These are phyloP conservation scores for Caenorhabditis wallacei DNA, from an alignment of 2,888 invertebrate genomes.

Conservation along the genomic window DNA sequence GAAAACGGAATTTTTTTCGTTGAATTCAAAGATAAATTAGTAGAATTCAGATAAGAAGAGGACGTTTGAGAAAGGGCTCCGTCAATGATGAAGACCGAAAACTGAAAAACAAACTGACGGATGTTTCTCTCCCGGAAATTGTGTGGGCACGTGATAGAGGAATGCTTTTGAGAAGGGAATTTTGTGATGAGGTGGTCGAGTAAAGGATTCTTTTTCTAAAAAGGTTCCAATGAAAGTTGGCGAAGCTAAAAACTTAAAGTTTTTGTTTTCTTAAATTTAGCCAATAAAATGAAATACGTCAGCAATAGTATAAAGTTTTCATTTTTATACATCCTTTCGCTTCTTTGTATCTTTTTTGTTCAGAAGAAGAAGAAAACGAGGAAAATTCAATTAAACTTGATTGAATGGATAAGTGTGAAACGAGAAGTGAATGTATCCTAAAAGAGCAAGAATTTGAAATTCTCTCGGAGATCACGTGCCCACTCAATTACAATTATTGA, in stretches of 20 bases:
- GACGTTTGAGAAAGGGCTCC: constrained; percentile 19
- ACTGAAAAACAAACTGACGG: constrained; percentile 38
- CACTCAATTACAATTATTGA: neutral
- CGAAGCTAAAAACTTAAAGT: neutral
- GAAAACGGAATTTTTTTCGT: neutral
- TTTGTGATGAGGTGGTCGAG: neutral
- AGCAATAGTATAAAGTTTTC: neutral
- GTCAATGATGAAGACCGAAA: constrained; percentile 17
- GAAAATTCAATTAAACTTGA: constrained; percentile 21
- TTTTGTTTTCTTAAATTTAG: constrained; percentile 2
- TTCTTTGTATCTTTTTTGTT: neutral
- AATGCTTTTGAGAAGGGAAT: neutral
- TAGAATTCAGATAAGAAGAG: neutral
- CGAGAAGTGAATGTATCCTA: neutral
- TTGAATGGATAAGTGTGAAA: constrained; percentile 25
- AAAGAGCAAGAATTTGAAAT: neutral
- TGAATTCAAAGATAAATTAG: constrained; percentile 13
- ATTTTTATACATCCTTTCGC: neutral
- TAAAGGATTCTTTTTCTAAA: neutral
- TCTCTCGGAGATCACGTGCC: constrained; percentile 10
- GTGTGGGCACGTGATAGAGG: constrained; percentile 29
- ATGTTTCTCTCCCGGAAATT: constrained; percentile 49
- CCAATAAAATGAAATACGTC: constrained; percentile 9
- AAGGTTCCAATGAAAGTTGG: neutral
- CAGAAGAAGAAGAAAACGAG: neutral